These are phyloP conservation scores for Hermaeophaga mercurialis DNA, from an alignment of 2,888 invertebrate species.

Conservation along the genomic window DNA sequence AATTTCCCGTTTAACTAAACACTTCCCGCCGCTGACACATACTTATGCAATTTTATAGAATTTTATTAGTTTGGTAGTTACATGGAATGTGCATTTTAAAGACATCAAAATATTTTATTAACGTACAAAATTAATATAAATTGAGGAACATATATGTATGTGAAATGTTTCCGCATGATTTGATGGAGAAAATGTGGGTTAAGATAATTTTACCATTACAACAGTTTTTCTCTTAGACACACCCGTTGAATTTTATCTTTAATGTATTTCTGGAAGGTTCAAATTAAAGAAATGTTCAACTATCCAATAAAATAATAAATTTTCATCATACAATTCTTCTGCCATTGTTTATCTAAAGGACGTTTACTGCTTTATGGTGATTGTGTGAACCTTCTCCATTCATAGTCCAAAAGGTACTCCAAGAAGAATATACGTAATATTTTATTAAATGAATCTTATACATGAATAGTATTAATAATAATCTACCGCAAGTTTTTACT, in stretches of 20 bases:
- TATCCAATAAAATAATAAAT: constrained; percentile 25
- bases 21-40: too few relatives aligned
- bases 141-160: too few relatives aligned
- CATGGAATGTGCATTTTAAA: too few relatives aligned
- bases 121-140: too few relatives aligned
- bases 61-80: too few relatives aligned
- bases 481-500: too few relatives aligned
- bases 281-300: constrained; percentile 18
- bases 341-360: constrained; percentile 31
- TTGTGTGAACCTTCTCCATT: constrained; percentile 27
- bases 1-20: too few relatives aligned
- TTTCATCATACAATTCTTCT: constrained; percentile 18
- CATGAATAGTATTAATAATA: too few relatives aligned
- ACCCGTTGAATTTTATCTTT: background rate
- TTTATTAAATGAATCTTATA: too few relatives aligned
- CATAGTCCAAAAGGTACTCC: constrained; percentile 17
- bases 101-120: too few relatives aligned
- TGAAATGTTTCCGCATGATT: background rate
- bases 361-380: constrained; percentile 33
- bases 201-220: background rate
- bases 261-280: background rate
- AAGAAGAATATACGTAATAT: background rate
- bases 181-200: background rate
- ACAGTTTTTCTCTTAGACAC: background rate
- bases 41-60: too few relatives aligned